A percentile compares a stretch with the other conserved stretches of the same genome.
These are phyloP conservation scores for Megalonaias nervosa DNA, from an alignment of 1,140 invertebrate species.

Conservation along the genomic window DNA sequence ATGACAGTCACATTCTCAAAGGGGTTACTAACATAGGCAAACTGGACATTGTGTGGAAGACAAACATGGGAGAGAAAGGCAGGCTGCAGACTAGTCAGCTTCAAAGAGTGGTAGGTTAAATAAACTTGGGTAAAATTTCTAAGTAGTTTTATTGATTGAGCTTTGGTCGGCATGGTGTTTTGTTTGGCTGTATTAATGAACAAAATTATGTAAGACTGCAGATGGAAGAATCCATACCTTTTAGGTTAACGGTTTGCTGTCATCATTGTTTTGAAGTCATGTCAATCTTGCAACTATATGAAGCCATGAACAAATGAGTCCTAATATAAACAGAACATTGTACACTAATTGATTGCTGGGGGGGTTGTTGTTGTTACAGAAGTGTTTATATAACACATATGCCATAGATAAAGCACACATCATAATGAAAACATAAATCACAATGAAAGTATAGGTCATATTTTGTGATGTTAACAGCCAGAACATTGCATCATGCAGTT, in stretches of 20 bases:
- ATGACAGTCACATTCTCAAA: constrained; percentile 82
- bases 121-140: neutral
- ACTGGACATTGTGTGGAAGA: constrained; percentile 97
- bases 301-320: neutral
- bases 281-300: neutral
- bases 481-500: too few relatives aligned
- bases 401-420: too few relatives aligned
- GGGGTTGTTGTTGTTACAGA: too few relatives aligned
- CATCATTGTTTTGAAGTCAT: neutral
- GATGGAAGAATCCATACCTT: neutral
- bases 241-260: neutral
- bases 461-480: too few relatives aligned
- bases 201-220: neutral
- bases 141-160: neutral
- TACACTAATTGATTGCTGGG: neutral
- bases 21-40: constrained; percentile 95
- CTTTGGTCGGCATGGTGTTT: neutral
- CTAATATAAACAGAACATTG: neutral
- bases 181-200: neutral
- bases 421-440: too few relatives aligned
- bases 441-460: too few relatives aligned
- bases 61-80: constrained; percentile 94
- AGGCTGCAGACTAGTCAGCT: constrained; percentile 96
- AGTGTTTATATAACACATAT: too few relatives aligned
- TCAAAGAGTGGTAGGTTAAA: constrained; percentile 83